Percentiles rank a stretch among this genome's conserved stretches.
Conservation (phyloP, 2,113 vertebrate genomes). For the human region DNA sequence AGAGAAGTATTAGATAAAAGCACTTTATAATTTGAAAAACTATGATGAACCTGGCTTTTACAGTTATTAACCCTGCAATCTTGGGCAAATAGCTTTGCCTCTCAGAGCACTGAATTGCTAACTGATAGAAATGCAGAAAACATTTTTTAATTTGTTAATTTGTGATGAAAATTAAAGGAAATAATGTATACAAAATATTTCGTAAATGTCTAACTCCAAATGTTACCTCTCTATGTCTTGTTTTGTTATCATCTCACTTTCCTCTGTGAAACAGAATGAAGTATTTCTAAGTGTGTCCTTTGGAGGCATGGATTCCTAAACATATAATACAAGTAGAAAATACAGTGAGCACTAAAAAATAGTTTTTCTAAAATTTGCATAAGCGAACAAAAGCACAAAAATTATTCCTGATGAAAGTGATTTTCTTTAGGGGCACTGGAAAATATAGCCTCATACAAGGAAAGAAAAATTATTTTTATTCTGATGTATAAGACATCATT, state of each 20-base stretch:
- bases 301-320: not conserved
- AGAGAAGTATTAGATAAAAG: not conserved
- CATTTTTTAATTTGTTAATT: not conserved
- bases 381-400: not conserved
- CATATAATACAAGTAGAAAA: not conserved
- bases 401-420: not conserved
- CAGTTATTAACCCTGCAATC: not conserved
- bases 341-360: not conserved
- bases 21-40: not conserved
- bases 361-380: not conserved
- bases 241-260: not conserved
- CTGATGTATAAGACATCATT: not conserved
- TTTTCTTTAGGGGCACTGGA: not conserved
- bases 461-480: conserved; percentile 32
- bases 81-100: not conserved
- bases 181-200: not conserved
- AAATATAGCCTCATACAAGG: not conserved
- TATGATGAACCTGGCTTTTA: not conserved
- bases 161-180: conserved; percentile 2
- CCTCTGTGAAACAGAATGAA: not conserved
- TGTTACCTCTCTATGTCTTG: not conserved
- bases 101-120: not conserved
- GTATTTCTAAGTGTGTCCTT: not conserved
- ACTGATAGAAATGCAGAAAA: not conserved
- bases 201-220: not conserved